phyloP scores from a whole-genome alignment of 1,140 invertebrate genomes.

The Phymorhynchus buccinoides region DNA sequence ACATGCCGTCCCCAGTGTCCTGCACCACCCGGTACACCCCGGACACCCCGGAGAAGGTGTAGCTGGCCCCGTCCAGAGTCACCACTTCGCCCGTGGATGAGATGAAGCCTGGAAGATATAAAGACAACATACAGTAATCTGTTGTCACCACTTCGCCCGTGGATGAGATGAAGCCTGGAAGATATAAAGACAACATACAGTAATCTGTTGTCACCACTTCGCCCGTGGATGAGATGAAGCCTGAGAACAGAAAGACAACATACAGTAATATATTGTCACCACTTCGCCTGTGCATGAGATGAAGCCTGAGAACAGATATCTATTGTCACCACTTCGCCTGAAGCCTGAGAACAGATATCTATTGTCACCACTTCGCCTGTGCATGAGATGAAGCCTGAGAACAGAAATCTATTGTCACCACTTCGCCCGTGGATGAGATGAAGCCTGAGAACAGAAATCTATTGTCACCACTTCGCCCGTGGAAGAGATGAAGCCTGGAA shows the following conservation, averaged over 20 bases:
- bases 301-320: no score
- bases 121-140: no score
- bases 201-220: slow-evolving; percentile 8
- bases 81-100: background rate
- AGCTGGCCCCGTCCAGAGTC: background rate
- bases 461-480: slow-evolving; percentile 1
- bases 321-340: background rate
- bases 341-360: background rate
- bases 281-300: background rate
- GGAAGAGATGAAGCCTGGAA: background rate
- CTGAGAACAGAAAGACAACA: no score
- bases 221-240: background rate
- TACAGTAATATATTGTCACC: no score
- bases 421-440: background rate
- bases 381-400: no score
- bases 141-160: slow-evolving; percentile 1
- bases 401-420: slow-evolving; percentile 1
- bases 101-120: background rate
- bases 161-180: background rate
- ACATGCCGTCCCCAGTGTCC: background rate
- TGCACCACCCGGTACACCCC: background rate
- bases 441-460: background rate
- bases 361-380: no score
- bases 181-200: no score
- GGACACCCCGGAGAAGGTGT: background rate